Percentiles rank a stretch among this genome's conserved stretches.
phyloP scores from a whole-genome alignment of 2,113 vertebrate species.

The Argyrosomus japonicus region DNA sequence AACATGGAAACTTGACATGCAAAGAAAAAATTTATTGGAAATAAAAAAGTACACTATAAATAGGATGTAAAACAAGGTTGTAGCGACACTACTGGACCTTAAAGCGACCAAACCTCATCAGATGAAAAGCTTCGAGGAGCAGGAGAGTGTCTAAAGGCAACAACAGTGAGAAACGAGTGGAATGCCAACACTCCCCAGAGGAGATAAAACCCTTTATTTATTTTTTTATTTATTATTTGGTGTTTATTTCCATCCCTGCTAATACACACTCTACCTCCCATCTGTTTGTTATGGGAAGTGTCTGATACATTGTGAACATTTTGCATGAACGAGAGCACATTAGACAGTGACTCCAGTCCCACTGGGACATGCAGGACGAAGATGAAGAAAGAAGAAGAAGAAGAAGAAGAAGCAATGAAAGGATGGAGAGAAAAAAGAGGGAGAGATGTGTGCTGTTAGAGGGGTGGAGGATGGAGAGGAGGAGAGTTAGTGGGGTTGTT shows the following conservation, averaged over 20 bases:
- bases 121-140: constrained; percentile 17
- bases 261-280: constrained; percentile 27
- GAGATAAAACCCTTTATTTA: constrained; percentile 42
- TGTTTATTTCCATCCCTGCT: constrained; percentile 52
- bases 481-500: constrained; percentile 14
- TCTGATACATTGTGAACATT: constrained; percentile 57
- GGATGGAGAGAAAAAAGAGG: constrained; percentile 5
- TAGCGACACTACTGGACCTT: background rate
- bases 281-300: constrained; percentile 53
- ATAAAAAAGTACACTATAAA: background rate
- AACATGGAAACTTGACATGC: too few species aligned
- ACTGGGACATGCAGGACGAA: constrained; percentile 71
- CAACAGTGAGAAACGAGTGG: constrained; percentile 46
- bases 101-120: background rate
- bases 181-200: constrained; percentile 54
- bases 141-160: constrained; percentile 35
- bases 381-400: too few species aligned
- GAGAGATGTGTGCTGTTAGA: constrained; percentile 15
- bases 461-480: constrained; percentile 13
- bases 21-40: too few species aligned
- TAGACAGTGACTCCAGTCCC: constrained; percentile 63
- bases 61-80: background rate
- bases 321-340: constrained; percentile 51
- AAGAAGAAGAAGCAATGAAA: constrained; percentile 38
- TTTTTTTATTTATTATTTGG: too few species aligned